Base-by-base conservation (phyloP, 2,888 invertebrate species). In the Aphrophora alni region DNA sequence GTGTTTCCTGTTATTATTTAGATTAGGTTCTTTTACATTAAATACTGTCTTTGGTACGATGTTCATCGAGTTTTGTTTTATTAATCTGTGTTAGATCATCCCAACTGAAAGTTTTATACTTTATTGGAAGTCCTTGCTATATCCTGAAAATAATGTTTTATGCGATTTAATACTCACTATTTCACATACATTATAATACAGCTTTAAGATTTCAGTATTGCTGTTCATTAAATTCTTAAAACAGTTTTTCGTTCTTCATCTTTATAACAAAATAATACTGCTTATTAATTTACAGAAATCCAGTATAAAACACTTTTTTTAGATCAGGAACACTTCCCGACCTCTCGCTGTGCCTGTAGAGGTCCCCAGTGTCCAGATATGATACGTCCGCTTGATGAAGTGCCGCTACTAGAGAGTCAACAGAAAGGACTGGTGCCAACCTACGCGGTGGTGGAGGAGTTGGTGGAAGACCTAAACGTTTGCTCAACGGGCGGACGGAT, bases 291-390 rank as follows among this genome's bases (percentile, higher is more conserved):
- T 51, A 80, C 59, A 80, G 44, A 59, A 80, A 81, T 10, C 81
- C 81, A n/a, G 81, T 81, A 72, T 81, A 81, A 28, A 81, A 81
- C 28, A 81, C 78, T 75, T 81, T 90, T 83, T 91, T 91, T 80
- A 91, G 89, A 86, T 91, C 91, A 1, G 91, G 91, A 68, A 89
- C 90, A 77, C 90, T 90, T 0, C 90, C 90, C 12, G 83, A 78
- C 17, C 89, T 88, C 81, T 88, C 88, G 68, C 87, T 87, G 84
- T 88, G 88, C 59, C 87, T 87, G 84, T 87, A 88, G 26, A 89
- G 86, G 74, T 88, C 88, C 0, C 88, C 88, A 82, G 87, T 88
- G 84, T 88, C 88, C 82, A 88, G 84, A 76, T 88, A 88, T 78
- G 88, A 88, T 74, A 88, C 85, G 59, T 86, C 87, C 2, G 87